Evolutionary conservation across 2,113 vertebrate species (phyloP).

Genomic region (Hippopotamus amphibius): DNA sequence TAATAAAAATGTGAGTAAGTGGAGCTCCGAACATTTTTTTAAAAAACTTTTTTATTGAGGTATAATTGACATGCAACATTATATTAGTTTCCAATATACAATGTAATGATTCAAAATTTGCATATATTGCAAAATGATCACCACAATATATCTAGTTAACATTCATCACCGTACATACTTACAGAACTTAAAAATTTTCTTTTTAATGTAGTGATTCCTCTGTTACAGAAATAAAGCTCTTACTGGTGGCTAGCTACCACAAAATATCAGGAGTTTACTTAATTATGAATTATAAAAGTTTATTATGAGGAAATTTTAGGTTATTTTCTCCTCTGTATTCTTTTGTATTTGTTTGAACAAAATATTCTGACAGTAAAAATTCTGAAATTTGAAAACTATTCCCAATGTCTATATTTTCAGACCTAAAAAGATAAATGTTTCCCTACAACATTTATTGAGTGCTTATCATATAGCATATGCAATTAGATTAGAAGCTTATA

Average conservation of each 20-base stretch:
- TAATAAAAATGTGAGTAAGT: not conserved
- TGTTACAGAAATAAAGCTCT: slow-evolving; percentile 39
- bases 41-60: not conserved
- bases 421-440: slow-evolving; percentile 31
- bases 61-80: not conserved
- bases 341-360: slow-evolving; percentile 50
- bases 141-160: not conserved
- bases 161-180: not conserved
- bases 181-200: not conserved
- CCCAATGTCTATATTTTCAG: not conserved
- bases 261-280: slow-evolving; percentile 42
- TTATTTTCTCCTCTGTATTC: slow-evolving; percentile 17
- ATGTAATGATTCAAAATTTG: not conserved
- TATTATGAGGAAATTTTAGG: slow-evolving; percentile 11
- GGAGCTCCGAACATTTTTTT: not conserved
- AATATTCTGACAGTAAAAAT: slow-evolving; percentile 43
- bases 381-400: slow-evolving; percentile 50
- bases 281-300: slow-evolving; percentile 43
- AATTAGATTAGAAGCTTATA: not conserved
- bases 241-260: not conserved
- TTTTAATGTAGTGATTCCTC: not conserved
- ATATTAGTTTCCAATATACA: not conserved
- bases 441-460: not conserved
- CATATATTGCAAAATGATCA: not conserved
- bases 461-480: not conserved